Evolutionary conservation across 2,113 vertebrate genomes (phyloP).

Genomic region (Cephalopterus ornatus): DNA sequence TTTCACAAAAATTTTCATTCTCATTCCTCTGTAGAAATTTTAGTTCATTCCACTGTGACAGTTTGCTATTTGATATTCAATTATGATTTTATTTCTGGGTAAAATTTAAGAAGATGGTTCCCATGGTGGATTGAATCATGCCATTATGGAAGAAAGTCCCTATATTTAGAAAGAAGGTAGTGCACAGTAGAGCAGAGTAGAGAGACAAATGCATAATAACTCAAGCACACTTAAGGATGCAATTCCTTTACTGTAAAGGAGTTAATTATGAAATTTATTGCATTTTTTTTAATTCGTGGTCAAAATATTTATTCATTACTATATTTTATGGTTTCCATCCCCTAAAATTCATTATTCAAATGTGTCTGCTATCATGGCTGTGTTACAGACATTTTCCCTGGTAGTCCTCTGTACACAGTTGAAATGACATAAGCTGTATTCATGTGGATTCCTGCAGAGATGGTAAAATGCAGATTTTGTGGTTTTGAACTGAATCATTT

Average conservation of each 20-base stretch:
- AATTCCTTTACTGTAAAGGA: background rate
- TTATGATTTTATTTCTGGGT: background rate
- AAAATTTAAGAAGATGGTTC: background rate
- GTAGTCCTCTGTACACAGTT: background rate
- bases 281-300: background rate
- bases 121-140: background rate
- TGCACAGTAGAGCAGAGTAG: background rate
- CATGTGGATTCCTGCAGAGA: background rate
- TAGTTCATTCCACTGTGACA: background rate
- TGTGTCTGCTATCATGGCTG: rapidly evolving
- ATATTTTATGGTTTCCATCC: background rate
- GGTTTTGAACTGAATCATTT: background rate
- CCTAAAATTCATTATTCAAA: background rate
- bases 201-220: background rate
- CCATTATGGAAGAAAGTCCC: background rate
- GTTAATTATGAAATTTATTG: background rate
- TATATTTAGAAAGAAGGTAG: background rate
- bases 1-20: background rate
- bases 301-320: background rate
- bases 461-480: background rate
- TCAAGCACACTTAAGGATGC: background rate
- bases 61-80: background rate
- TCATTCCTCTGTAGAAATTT: background rate
- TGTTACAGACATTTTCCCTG: background rate
- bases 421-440: background rate